Evolutionary conservation across 2,888 invertebrate genomes (phyloP).

Genomic region (Clusia tigrina): DNA sequence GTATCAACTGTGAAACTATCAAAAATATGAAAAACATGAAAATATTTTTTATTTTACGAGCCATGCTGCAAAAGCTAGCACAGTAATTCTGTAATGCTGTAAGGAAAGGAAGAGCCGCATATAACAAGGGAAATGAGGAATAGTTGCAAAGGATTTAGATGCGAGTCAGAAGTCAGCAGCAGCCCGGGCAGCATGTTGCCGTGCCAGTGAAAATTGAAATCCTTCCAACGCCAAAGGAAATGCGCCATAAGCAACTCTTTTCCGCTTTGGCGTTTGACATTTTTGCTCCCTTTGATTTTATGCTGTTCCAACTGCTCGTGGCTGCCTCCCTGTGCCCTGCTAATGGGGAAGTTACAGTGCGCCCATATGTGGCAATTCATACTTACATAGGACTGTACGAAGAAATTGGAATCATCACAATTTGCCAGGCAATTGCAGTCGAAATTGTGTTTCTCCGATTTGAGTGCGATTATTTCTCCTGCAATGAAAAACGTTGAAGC

Average conservation of each 20-base stretch:
- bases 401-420: conserved; percentile 76
- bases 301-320: background rate
- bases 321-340: background rate
- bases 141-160: background rate
- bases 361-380: background rate
- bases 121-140: too few relatives aligned
- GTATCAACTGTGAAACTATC: too few relatives aligned
- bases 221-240: background rate
- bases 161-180: background rate
- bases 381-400: conserved; percentile 71
- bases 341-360: background rate
- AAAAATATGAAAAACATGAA: too few relatives aligned
- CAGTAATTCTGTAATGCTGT: too few relatives aligned
- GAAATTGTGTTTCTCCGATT: conserved; percentile 66
- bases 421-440: conserved; percentile 73
- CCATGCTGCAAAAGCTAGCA: background rate
- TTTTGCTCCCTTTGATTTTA: background rate
- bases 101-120: too few relatives aligned
- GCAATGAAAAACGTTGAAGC: too few relatives aligned
- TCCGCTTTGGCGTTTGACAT: background rate
- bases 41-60: background rate
- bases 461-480: conserved; percentile 69
- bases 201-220: background rate
- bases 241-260: background rate
- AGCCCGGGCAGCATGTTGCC: background rate